These are phyloP conservation scores for Rhynchopsitta pachyrhyncha DNA, from an alignment of 2,113 vertebrate genomes.

Conservation along the genomic window DNA sequence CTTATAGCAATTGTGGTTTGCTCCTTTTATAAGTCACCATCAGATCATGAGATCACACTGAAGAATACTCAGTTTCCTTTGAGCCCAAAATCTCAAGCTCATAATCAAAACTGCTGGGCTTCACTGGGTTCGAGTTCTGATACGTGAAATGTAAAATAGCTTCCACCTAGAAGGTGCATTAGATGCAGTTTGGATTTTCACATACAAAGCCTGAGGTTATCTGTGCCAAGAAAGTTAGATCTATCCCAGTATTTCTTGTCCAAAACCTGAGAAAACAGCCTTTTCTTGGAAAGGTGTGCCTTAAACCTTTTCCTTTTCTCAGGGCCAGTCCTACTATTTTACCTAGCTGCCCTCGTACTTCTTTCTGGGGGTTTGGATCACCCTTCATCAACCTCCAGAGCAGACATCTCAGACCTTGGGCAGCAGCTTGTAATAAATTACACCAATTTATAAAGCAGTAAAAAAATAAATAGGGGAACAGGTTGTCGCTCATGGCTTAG, in stretches of 20 bases:
- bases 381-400: background rate
- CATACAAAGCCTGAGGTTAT: background rate
- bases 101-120: background rate
- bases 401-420: background rate
- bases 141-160: background rate
- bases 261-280: background rate
- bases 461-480: background rate
- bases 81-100: background rate
- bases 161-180: background rate
- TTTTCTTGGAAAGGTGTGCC: background rate
- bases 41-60: background rate
- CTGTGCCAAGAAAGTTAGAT: background rate
- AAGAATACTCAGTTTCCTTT: background rate
- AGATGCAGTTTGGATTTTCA: background rate
- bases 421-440: background rate
- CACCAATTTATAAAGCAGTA: background rate
- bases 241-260: background rate
- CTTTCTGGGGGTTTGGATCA: background rate
- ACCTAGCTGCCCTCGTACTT: background rate
- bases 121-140: background rate
- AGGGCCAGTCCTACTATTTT: background rate
- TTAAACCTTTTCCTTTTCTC: background rate
- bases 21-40: background rate
- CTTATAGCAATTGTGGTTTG: background rate
- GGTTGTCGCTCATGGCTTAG: background rate